Conservation (phyloP, 2,113 vertebrate species). For the Pantherophis guttatus region DNA sequence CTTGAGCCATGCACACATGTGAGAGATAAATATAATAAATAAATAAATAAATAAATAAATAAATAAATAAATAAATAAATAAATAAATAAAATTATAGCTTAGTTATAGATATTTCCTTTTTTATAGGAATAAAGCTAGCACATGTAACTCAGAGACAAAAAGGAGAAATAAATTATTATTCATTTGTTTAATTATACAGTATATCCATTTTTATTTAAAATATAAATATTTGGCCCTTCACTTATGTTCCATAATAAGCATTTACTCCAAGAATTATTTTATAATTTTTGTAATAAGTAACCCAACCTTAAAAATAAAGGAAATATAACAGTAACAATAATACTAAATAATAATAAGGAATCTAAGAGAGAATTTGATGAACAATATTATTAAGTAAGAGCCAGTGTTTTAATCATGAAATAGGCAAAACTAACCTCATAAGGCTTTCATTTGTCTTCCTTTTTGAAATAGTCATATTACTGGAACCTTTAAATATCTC, state of each 20-base stretch:
- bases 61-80: too few species aligned
- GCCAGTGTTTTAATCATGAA: not conserved
- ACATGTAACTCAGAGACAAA: not conserved
- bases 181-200: not conserved
- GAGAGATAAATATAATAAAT: not conserved
- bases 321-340: not conserved
- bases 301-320: not conserved
- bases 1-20: not conserved
- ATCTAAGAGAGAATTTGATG: not conserved
- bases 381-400: not conserved
- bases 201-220: not conserved
- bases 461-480: conserved; percentile 23
- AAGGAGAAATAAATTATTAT: not conserved
- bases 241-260: not conserved
- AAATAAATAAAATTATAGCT: not conserved
- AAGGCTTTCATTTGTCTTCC: conserved; percentile 51
- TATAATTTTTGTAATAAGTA: not conserved
- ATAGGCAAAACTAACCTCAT: conserved; percentile 41
- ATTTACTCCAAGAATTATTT: not conserved
- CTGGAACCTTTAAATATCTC: conserved; percentile 51
- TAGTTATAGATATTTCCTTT: not conserved
- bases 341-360: not conserved
- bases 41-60: too few species aligned
- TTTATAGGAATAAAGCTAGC: not conserved
- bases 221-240: not conserved